Evolutionary conservation across 2,888 invertebrate genomes (phyloP), one percentile per base, ranked within the genome.

Genomic region (Dexiosoma caninum): DNA sequence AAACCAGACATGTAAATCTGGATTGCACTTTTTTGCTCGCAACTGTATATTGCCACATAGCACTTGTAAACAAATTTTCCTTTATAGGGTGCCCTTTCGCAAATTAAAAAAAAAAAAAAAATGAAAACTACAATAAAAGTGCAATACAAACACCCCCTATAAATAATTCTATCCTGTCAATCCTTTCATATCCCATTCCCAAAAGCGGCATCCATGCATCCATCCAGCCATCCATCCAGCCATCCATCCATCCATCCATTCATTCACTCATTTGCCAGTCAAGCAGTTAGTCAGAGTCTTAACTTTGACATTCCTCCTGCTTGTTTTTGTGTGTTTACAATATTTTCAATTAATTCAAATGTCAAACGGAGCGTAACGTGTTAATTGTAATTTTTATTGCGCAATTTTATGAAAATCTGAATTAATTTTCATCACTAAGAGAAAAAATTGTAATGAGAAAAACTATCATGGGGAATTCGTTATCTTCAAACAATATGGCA

Each of bases 291-390:
- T 59, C 57, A 46, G 42, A 35, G 42, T 64, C 14, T 60, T 40
- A 30, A 67, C 53, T 60, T 60, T 42, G 35, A 35, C 44, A 53
- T 42, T 78, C 46, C 40, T 59, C 55, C 46, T 75, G 60, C 42
- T 62, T 66, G 59, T 80, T 67, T n/a, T 57, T 71, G 37, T 60
- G 14, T 74, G 35, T 72, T 67, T 59, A 72, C 75, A 74, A 78
- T 78, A 78, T 82, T 83, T 82, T 84, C 83, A 84, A 84, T 84
- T 84, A 84, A 84, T 83, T 83, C 82, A 83, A 83, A 82, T 84
- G 83, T 84, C 84, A 84, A 84, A 84, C 83, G 78, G 78, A 83
- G 84, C 83, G 83, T 82, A 81, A 78, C 83, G 77, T 84, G 83
- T 83, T 84, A 84, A 83, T 83, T 83, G 82, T 81, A 81, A 82